Conservation (phyloP, 2,888 invertebrate species). For the Adela reaumurella region DNA sequence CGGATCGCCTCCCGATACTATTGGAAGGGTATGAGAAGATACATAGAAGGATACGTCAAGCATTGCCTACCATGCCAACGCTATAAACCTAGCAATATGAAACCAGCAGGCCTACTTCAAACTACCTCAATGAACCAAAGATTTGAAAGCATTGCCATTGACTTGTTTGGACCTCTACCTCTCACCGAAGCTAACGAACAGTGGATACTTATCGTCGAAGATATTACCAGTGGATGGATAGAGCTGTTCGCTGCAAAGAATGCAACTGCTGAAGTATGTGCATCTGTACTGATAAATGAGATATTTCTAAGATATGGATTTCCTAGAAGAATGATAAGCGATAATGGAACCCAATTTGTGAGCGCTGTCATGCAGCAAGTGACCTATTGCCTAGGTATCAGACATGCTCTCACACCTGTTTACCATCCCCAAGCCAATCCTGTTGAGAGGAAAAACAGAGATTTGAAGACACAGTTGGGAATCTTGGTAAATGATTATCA, state of each 20-base stretch:
- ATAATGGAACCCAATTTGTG: no score
- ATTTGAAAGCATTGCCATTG: slow-evolving; percentile 20
- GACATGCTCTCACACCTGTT: no score
- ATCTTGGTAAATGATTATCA: no score
- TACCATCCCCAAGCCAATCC: no score
- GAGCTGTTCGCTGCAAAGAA: slow-evolving; percentile 14
- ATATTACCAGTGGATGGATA: slow-evolving; percentile 14
- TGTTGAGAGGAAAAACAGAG: no score
- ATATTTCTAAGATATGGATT: no score
- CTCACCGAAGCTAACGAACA: slow-evolving; percentile 1
- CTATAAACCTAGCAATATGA: slow-evolving; percentile 19
- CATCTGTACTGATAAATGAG: no score
- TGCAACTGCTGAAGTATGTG: slow-evolving; percentile 12
- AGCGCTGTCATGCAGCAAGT: no score
- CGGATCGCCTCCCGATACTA: slow-evolving; percentile 9
- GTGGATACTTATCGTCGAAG: slow-evolving; percentile 15
- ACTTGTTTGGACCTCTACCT: slow-evolving; percentile 18
- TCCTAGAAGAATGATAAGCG: no score
- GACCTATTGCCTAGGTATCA: no score
- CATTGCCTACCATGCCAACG: slow-evolving; percentile 14
- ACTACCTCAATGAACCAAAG: slow-evolving; percentile 12
- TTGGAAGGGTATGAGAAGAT: slow-evolving; percentile 12
- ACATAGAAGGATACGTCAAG: slow-evolving; percentile 10
- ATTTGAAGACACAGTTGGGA: no score
- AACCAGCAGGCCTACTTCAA: slow-evolving; percentile 20